A percentile compares a stretch with the other conserved stretches of the same genome.
These are phyloP conservation scores for Atopsyche davidsoni DNA, from an alignment of 1,140 invertebrate genomes.

Conservation along the genomic window DNA sequence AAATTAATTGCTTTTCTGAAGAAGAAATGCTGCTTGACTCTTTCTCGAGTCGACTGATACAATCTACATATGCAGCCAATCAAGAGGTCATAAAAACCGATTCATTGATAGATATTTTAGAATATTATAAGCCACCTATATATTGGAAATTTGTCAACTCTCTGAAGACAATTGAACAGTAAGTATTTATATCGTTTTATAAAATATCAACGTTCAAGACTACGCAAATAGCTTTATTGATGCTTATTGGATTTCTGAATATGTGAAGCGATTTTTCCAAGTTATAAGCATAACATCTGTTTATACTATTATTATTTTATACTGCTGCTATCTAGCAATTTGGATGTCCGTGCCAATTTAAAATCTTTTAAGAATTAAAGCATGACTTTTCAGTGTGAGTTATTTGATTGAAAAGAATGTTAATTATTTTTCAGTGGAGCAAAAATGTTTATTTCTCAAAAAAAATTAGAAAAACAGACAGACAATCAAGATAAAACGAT, in stretches of 20 bases:
- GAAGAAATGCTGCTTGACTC: conserved; percentile 54
- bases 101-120: conserved; percentile 61
- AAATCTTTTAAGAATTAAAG: too few species aligned
- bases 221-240: not conserved
- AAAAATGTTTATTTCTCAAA: conserved; percentile 58
- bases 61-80: conserved; percentile 67
- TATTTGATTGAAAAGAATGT: too few species aligned
- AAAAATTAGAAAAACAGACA: too few species aligned
- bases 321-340: too few species aligned
- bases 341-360: too few species aligned
- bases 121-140: conserved; percentile 61
- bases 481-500: conserved; percentile 23
- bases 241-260: not conserved
- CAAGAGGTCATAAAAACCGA: conserved; percentile 66
- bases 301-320: too few species aligned
- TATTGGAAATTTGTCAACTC: conserved; percentile 65
- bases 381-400: too few species aligned
- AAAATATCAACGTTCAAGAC: not conserved
- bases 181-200: conserved; percentile 32
- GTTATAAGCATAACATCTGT: too few species aligned
- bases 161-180: conserved; percentile 72
- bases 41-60: conserved; percentile 60
- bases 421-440: conserved; percentile 52
- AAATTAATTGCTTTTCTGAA: conserved; percentile 57
- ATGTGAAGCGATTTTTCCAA: conserved; percentile 11